Conservation (phyloP, 2,113 vertebrate species). For the Siniperca chuatsi region DNA sequence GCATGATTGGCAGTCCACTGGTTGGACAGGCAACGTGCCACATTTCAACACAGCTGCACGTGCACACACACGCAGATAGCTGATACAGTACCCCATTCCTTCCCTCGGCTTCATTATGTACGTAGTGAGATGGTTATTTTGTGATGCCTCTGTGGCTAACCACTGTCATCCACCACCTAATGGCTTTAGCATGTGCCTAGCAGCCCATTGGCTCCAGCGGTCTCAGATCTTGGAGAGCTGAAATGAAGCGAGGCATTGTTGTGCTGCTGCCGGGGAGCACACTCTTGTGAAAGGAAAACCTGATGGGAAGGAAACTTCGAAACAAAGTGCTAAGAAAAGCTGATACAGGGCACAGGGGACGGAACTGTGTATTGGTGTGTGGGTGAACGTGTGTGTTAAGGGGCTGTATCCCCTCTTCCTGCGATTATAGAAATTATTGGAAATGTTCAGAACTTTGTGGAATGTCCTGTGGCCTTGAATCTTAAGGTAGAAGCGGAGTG, state of each 20-base stretch:
- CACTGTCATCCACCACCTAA: slow-evolving; percentile 66
- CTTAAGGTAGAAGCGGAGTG: slow-evolving; percentile 45
- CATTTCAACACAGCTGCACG: slow-evolving; percentile 37
- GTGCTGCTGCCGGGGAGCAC: slow-evolving; percentile 53
- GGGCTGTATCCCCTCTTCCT: slow-evolving; percentile 66
- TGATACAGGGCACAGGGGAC: slow-evolving; percentile 47
- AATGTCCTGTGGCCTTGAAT: slow-evolving; percentile 67
- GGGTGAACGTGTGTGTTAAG: slow-evolving; percentile 25
- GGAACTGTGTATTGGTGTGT: slow-evolving; percentile 34
- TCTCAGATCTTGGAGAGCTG: slow-evolving; percentile 61
- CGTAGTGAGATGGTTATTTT: slow-evolving; percentile 59
- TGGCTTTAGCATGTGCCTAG: slow-evolving; percentile 75
- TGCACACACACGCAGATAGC: slow-evolving; percentile 17
- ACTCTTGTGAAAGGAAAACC: slow-evolving; percentile 63
- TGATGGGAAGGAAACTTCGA: slow-evolving; percentile 75
- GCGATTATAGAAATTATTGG: slow-evolving; percentile 64
- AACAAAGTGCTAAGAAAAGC: slow-evolving; percentile 75
- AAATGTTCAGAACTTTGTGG: slow-evolving; percentile 52
- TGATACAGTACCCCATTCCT: slow-evolving; percentile 7
- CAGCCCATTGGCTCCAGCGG: slow-evolving; percentile 65
- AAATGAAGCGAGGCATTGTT: slow-evolving; percentile 75
- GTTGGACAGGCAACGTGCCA: slow-evolving; percentile 15
- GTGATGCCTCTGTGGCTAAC: slow-evolving; percentile 67
- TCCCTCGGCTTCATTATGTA: slow-evolving; percentile 53
- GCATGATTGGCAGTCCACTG: background rate